These are phyloP conservation scores for Drosophila multiciliata DNA, from an alignment of 2,888 invertebrate genomes.

Conservation along the genomic window DNA sequence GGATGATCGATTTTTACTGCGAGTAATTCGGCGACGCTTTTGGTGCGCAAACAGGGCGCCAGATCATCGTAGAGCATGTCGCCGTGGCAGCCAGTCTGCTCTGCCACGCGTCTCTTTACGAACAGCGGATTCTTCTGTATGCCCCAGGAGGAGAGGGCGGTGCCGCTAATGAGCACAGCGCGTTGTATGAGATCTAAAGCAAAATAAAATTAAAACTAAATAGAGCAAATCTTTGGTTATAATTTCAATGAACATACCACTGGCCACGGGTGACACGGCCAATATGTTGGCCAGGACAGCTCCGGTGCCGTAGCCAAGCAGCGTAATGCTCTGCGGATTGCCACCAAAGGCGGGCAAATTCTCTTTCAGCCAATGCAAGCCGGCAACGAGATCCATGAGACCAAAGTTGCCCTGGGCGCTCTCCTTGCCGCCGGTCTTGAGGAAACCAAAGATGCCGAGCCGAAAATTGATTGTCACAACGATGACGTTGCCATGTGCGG, in stretches of 20 bases:
- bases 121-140: conserved; percentile 93
- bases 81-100: conserved; percentile 93
- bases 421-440: conserved; percentile 95
- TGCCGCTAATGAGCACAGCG: conserved; percentile 94
- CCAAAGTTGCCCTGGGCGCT: conserved; percentile 96
- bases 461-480: conserved; percentile 97
- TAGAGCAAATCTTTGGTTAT: neutral
- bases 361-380: conserved; percentile 97
- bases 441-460: conserved; percentile 94
- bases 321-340: conserved; percentile 95
- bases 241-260: conserved; percentile 87
- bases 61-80: conserved; percentile 93
- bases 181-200: conserved; percentile 92
- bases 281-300: conserved; percentile 98
- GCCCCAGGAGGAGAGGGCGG: conserved; percentile 96
- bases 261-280: conserved; percentile 96
- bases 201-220: neutral
- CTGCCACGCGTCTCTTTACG: conserved; percentile 92
- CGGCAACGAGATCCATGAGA: conserved; percentile 96
- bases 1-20: conserved; percentile 92
- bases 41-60: conserved; percentile 93
- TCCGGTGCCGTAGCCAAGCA: conserved; percentile 98
- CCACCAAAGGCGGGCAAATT: conserved; percentile 98
- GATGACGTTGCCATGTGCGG: conserved; percentile 95
- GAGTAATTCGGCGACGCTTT: conserved; percentile 90